Conservation (phyloP, 2,113 vertebrate species). For the Microtus pennsylvanicus region DNA sequence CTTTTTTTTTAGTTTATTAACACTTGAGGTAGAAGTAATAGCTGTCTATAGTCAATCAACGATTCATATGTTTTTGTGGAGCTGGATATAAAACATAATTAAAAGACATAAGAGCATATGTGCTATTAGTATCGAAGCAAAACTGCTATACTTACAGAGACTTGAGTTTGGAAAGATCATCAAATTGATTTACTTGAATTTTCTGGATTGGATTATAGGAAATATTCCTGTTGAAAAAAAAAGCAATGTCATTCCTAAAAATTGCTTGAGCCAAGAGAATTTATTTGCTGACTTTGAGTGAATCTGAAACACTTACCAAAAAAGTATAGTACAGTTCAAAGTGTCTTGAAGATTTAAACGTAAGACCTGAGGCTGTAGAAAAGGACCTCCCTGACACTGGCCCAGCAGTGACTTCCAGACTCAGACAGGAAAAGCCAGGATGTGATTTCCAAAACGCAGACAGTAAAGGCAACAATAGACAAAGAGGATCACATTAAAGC, state of each 20-base stretch:
- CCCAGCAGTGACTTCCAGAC: background rate
- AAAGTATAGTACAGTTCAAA: background rate
- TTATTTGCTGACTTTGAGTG: slow-evolving; percentile 27
- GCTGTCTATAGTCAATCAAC: background rate
- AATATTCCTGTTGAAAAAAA: slow-evolving; percentile 90
- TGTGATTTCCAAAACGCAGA: background rate
- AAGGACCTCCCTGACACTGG: background rate
- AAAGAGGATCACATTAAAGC: background rate
- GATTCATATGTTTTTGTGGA: background rate
- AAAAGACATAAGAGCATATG: background rate
- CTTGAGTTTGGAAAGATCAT: slow-evolving; percentile 93
- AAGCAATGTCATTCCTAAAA: slow-evolving; percentile 50
- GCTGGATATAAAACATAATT: background rate
- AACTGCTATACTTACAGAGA: slow-evolving; percentile 93
- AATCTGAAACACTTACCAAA: slow-evolving; percentile 39
- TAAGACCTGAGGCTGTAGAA: background rate
- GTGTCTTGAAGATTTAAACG: background rate
- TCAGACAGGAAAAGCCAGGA: background rate
- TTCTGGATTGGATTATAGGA: slow-evolving; percentile 95
- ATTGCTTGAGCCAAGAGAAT: background rate
- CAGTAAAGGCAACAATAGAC: background rate
- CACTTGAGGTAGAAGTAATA: slow-evolving; percentile 1
- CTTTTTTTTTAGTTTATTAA: slow-evolving; percentile 50
- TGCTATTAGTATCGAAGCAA: slow-evolving; percentile 37
- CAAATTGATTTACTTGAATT: slow-evolving; percentile 94